Base-by-base conservation (phyloP, 2,797 vertebrate genomes). In the Enteromius afrohamiltoni region DNA sequence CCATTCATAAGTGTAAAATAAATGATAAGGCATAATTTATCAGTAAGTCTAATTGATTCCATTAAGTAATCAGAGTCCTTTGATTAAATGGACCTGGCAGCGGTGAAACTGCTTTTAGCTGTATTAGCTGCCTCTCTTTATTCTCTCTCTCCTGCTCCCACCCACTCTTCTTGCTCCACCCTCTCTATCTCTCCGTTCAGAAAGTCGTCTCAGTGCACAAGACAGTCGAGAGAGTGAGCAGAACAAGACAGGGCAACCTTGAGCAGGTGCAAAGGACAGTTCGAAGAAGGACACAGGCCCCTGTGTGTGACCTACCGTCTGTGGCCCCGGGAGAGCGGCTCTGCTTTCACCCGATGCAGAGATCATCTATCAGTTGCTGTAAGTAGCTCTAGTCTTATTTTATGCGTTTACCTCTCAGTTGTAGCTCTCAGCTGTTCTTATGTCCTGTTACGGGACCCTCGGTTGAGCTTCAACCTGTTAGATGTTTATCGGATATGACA, bases 151-250 rank as follows among this genome's bases (percentile, higher is more conserved):
- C 62, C 62, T 68, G 77, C 45, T 29, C 77, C 53, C 64, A 70
- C 45, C 45, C 34, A 31, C 60, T 53, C 51, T 60, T 40, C 69
- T 74, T 71, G 70, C 47, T 64, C 77, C 58, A 40, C 47, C 79
- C 76, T 23, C 29, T 77, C 79, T 85, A 87, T 71, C 85, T 85
- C 85, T 85, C 87, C 51, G 0, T 79, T 87, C 83, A 83, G 83
- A 55, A 86, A 86, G 77, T 78, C 60, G 71, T 88, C 79, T 83
- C 62, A 73, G 62, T 83, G 68, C 64, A 67, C 21, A 29, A 29
- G 76, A 75, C 62, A 60, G 47, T 78, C 37, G 49, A 79, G 26
- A 71, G 81, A 71, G 49, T 79, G 85, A 75, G 76, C 79, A 83
- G 71, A 78, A 45, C 47, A 70, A 45, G 75, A 64, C 65, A 78